Evolutionary conservation across 2,113 vertebrate species (phyloP).

Genomic region (Oncorhynchus keta): DNA sequence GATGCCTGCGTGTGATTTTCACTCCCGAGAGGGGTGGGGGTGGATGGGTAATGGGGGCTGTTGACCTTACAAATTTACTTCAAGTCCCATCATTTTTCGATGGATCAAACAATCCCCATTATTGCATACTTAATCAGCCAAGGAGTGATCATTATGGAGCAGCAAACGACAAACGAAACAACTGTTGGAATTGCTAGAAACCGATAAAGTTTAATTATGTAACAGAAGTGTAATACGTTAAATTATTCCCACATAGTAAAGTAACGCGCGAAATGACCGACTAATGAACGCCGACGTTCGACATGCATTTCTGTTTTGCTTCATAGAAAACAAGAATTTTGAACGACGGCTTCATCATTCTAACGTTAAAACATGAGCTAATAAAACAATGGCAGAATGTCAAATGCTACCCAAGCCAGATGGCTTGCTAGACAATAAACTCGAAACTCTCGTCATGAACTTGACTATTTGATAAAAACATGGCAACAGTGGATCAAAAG

Average conservation of each 20-base stretch:
- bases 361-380: neutral
- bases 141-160: neutral
- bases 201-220: conserved; percentile 41
- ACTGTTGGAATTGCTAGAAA: neutral
- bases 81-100: conserved; percentile 36
- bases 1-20: conserved; percentile 56
- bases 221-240: neutral
- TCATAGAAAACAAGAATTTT: neutral
- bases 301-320: neutral
- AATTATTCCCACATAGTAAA: conserved; percentile 11
- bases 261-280: neutral
- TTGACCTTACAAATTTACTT: conserved; percentile 51
- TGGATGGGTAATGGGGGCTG: conserved; percentile 59
- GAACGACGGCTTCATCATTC: neutral
- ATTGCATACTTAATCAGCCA: neutral
- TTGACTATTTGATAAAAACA: conserved; percentile 42
- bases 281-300: no score
- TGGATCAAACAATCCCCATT: conserved; percentile 6
- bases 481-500: neutral
- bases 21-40: conserved; percentile 35
- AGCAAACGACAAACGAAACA: neutral
- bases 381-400: conserved; percentile 67
- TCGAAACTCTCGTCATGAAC: conserved; percentile 57
- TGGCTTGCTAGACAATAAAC: conserved; percentile 72
- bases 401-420: conserved; percentile 73